phyloP scores from a whole-genome alignment of 2,888 invertebrate genomes.

The Tenodera sinensis region DNA sequence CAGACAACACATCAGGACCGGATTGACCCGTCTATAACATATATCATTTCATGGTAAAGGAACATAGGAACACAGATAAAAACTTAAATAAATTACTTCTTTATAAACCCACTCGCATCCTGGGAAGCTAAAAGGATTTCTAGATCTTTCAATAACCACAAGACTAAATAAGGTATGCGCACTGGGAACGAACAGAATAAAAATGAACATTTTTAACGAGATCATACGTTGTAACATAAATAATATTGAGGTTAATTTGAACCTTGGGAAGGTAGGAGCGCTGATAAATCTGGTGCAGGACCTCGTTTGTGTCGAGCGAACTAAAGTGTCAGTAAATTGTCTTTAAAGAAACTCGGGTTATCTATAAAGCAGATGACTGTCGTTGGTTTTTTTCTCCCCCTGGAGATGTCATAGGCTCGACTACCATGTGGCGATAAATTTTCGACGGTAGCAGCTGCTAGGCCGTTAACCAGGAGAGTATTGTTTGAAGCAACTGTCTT shows the following conservation, averaged over 20 bases:
- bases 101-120: not conserved
- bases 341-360: not conserved
- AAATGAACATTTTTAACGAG: constrained; percentile 1
- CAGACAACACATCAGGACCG: constrained; percentile 11
- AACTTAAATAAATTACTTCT: not conserved
- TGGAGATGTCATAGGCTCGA: not conserved
- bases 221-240: not conserved
- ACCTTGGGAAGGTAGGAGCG: not conserved
- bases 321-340: not conserved
- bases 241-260: not conserved
- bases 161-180: not conserved
- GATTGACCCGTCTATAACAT: constrained; percentile 17
- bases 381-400: not conserved
- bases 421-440: not conserved
- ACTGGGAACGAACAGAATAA: not conserved
- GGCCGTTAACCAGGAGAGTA: not conserved
- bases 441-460: not conserved
- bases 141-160: not conserved
- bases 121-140: not conserved
- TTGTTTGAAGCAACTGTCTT: not conserved
- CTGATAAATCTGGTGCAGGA: not conserved
- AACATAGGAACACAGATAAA: not conserved
- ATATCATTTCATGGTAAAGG: not conserved
- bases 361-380: not conserved
- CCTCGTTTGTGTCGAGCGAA: not conserved